phyloP scores from a whole-genome alignment of 2,888 invertebrate species.

The Horisme vitalbata region DNA sequence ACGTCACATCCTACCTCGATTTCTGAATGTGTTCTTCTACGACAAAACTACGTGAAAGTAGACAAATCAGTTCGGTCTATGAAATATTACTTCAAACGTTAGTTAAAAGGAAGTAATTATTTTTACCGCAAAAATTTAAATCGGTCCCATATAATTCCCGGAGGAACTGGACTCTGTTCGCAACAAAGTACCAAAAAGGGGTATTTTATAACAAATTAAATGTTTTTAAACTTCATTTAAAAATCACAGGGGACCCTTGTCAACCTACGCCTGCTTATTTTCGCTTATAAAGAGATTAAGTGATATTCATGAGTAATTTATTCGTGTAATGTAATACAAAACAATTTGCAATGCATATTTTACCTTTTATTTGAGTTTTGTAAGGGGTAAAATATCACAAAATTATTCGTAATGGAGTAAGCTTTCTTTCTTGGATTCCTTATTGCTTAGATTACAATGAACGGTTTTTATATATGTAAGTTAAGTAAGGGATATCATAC shows the following conservation, averaged over 20 bases:
- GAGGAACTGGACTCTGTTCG: constrained; percentile 23
- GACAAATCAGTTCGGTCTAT: too few relatives aligned
- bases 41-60: too few relatives aligned
- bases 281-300: constrained; percentile 55
- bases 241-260: constrained; percentile 60
- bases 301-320: constrained; percentile 52
- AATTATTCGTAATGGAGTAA: too few relatives aligned
- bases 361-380: too few relatives aligned
- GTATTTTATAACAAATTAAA: constrained; percentile 47
- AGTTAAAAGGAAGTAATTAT: constrained; percentile 1
- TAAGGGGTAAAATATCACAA: too few relatives aligned
- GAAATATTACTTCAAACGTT: too few relatives aligned
- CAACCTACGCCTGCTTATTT: constrained; percentile 54
- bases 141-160: constrained; percentile 24
- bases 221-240: constrained; percentile 53
- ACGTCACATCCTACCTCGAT: too few relatives aligned
- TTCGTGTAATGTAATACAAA: constrained; percentile 36
- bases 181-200: constrained; percentile 34
- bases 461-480: too few relatives aligned
- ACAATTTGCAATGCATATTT: constrained; percentile 17
- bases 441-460: too few relatives aligned
- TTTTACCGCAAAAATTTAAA: constrained; percentile 15
- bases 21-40: too few relatives aligned
- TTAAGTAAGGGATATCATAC: too few relatives aligned
- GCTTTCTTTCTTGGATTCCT: too few relatives aligned